These are phyloP conservation scores for Electrophaes corylata DNA, from an alignment of 2,888 invertebrate species.

Conservation along the genomic window DNA sequence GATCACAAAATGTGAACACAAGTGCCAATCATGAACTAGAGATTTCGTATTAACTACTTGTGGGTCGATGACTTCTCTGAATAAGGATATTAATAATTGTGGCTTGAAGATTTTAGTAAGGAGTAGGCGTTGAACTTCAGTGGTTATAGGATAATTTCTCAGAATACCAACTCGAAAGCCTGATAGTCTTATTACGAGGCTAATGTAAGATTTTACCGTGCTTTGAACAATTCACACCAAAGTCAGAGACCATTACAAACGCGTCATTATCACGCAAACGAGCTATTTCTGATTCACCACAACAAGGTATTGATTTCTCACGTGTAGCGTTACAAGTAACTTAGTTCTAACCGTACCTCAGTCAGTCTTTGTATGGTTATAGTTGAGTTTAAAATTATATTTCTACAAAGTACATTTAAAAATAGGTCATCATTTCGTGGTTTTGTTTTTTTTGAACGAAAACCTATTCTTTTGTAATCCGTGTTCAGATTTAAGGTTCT, in stretches of 20 bases:
- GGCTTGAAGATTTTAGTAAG: not conserved
- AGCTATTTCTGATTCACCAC: constrained; percentile 35
- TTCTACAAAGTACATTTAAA: not conserved
- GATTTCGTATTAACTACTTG: not conserved
- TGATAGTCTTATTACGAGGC: not conserved
- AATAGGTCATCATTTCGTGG: not conserved
- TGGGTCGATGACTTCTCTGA: not conserved
- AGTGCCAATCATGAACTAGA: not conserved
- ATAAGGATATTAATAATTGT: not conserved
- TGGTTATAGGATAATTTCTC: too few species aligned
- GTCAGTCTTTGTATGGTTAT: not conserved
- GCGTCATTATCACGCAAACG: constrained; percentile 26
- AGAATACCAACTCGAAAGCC: too few species aligned
- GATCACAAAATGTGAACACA: too few species aligned
- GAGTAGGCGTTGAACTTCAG: not conserved
- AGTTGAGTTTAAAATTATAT: not conserved
- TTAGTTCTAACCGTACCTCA: constrained; percentile 15
- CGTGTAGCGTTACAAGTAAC: constrained; percentile 32
- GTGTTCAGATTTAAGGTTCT: too few species aligned
- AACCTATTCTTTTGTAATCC: too few species aligned
- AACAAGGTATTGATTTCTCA: constrained; percentile 41
- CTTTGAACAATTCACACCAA: constrained; percentile 14
- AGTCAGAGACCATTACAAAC: constrained; percentile 22
- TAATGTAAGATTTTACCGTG: constrained; percentile 5
- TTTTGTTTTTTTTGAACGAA: not conserved